A percentile compares a stretch with the other conserved stretches of the same genome.
Evolutionary conservation across 2,113 vertebrate genomes (phyloP).

Genomic region (Chionodraco myersi): DNA sequence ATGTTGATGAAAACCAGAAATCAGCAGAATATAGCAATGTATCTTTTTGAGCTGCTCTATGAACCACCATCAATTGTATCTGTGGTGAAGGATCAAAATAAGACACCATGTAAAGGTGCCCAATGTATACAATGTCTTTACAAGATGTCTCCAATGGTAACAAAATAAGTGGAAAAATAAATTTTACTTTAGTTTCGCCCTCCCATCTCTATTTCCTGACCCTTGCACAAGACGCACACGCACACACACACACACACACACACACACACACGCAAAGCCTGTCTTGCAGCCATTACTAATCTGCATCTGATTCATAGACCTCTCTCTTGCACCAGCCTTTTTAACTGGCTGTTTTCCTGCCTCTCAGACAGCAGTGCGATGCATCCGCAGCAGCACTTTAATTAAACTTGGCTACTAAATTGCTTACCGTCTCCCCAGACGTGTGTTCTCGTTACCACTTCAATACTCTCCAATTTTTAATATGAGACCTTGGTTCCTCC

Average conservation of each 20-base stretch:
- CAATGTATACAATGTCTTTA: too few species aligned
- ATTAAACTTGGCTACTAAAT: slow-evolving; percentile 59
- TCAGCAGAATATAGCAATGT: not conserved
- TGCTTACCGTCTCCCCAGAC: slow-evolving; percentile 24
- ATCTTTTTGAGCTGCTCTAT: not conserved
- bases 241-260: not conserved
- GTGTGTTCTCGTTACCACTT: slow-evolving; percentile 44
- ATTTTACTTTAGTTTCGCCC: not conserved
- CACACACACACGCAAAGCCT: not conserved
- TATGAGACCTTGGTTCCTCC: slow-evolving; percentile 8
- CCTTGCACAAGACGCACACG: slow-evolving; percentile 7
- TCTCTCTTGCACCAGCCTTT: slow-evolving; percentile 9
- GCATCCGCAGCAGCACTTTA: slow-evolving; percentile 25
- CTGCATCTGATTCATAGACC: not conserved
- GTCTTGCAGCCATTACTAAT: not conserved
- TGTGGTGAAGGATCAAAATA: slow-evolving; percentile 14
- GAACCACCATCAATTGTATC: not conserved
- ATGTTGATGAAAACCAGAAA: not conserved
- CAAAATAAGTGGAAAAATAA: not conserved
- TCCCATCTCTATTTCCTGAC: not conserved
- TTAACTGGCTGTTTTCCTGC: not conserved
- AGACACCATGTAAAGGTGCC: not conserved
- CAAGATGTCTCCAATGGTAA: not conserved
- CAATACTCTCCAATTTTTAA: slow-evolving; percentile 38
- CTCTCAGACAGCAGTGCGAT: not conserved